Percentiles rank a stretch among this genome's conserved stretches.
Evolutionary conservation across 2,797 vertebrate species (phyloP).

Genomic region (Varecia variegata): DNA sequence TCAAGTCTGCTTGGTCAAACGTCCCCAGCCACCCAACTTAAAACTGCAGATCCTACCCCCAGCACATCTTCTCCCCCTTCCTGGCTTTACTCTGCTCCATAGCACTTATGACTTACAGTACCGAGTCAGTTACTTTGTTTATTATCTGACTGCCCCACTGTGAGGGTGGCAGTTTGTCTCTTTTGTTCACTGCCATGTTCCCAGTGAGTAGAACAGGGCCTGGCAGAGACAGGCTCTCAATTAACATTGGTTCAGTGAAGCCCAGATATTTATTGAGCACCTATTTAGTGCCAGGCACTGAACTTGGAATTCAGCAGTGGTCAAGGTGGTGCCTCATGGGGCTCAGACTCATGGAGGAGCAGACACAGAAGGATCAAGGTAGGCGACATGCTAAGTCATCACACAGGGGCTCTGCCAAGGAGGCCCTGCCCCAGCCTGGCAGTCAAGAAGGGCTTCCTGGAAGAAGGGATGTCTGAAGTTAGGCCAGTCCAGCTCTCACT

Average conservation of each 20-base stretch:
- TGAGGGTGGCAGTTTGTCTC: not conserved
- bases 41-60: not conserved
- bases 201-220: not conserved
- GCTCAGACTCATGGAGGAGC: not conserved
- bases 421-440: not conserved
- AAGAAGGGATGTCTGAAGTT: not conserved
- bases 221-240: no score
- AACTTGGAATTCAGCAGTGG: not conserved
- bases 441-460: not conserved
- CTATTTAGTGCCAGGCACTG: not conserved
- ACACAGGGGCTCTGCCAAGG: not conserved
- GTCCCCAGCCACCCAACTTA: no score
- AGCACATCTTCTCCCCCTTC: not conserved
- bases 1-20: not conserved
- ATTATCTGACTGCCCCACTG: not conserved
- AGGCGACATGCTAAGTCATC: not conserved
- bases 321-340: accelerated
- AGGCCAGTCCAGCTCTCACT: not conserved
- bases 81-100: not conserved
- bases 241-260: no score
- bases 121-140: not conserved
- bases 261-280: not conserved
- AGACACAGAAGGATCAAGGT: not conserved
- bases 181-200: not conserved
- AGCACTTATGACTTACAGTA: not conserved